Evolutionary conservation across 2,888 invertebrate genomes (phyloP), one percentile per base, ranked within the genome.

Genomic region (Pardosa pseudoannulata): DNA sequence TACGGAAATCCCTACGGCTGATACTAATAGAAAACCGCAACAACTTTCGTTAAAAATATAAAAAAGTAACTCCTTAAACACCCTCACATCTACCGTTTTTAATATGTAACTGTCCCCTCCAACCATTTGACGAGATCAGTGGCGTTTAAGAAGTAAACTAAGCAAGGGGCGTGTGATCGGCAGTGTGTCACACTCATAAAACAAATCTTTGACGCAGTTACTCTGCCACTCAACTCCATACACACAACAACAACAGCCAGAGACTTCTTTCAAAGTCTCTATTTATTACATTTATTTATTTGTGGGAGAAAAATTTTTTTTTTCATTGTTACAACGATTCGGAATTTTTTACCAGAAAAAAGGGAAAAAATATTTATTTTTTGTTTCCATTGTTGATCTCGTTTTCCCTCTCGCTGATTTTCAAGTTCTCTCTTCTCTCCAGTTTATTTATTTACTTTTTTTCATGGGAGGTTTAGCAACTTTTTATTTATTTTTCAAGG

Each of bases 201-300:
- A 85, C 83, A 85, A 85, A 85, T 85, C 83, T 85, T 85, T 85
- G 78, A 85, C 83, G 78, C 78, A 85, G 83, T 85, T 85, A 85
- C 78, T 67, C 78, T 78, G 64, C 83, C 78, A 85, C 83, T 85
- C 83, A 85, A 85, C 83, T 83, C 78, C 78, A 78, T 76, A 65
- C 83, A 78, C 76, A 72, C 76, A 83, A 85, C 82, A 83, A 73
- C 80, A 79, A 79, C 64, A 62, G 64, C 64, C 68, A 67, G 27
- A 36, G 71, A 50, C 56, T 78, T 72, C 72, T 78, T 79, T 73
- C 78, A 73, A 41, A 32, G 56, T 64, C 72, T 39, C 83, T 73
- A 85, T 85, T 85, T 85, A 85, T 85, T 85, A 85, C 83, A 85
- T 85, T 85, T 85, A 83, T 83, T 83, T 83, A 85, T 85, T 85